Evolutionary conservation across 1,140 invertebrate genomes (phyloP).

Genomic region (Papilio machaon): DNA sequence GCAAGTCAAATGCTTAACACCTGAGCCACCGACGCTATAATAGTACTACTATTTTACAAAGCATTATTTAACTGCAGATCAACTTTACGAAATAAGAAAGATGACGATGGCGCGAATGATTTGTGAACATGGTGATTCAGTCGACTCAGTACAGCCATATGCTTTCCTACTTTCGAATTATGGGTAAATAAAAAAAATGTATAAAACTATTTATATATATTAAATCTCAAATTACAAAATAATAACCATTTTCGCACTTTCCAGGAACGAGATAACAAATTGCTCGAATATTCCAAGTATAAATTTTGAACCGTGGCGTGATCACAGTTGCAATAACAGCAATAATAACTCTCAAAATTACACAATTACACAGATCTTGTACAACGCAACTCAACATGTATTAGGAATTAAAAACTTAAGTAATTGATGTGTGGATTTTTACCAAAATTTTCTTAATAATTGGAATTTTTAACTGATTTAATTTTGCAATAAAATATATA

Average conservation of each 20-base stretch:
- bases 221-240: background rate
- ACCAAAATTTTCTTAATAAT: background rate
- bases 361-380: conserved; percentile 1
- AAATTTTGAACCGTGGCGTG: conserved; percentile 84
- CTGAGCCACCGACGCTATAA: too few relatives aligned
- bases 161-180: conserved; percentile 40
- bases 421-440: too few relatives aligned
- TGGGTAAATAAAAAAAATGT: conserved; percentile 35
- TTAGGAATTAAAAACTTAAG: background rate
- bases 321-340: conserved; percentile 49
- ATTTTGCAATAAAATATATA: background rate
- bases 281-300: conserved; percentile 84
- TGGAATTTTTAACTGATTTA: background rate
- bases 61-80: conserved; percentile 72
- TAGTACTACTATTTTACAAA: too few relatives aligned
- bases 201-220: background rate
- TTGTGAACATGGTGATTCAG: conserved; percentile 90
- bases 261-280: conserved; percentile 83
- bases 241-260: conserved; percentile 4
- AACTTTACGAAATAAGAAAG: conserved; percentile 92
- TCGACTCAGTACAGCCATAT: conserved; percentile 46
- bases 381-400: conserved; percentile 2
- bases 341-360: background rate
- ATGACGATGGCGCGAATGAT: conserved; percentile 89
- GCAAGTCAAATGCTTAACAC: too few relatives aligned